A percentile compares a stretch with the other conserved stretches of the same genome.
These are phyloP conservation scores for Phalera bucephala DNA, from an alignment of 2,888 invertebrate species.

Conservation along the genomic window DNA sequence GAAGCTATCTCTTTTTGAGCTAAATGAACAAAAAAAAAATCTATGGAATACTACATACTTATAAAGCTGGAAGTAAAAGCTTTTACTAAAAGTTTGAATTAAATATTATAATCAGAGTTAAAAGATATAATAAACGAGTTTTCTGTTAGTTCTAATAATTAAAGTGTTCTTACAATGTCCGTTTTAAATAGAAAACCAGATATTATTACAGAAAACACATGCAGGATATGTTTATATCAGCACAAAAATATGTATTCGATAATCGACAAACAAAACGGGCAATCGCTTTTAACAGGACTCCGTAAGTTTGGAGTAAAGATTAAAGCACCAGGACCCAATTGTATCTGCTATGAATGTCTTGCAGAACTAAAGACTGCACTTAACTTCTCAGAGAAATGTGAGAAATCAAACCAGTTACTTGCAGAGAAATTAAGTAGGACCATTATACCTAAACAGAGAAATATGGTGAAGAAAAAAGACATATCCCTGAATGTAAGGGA, in stretches of 20 bases:
- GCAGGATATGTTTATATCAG: constrained; percentile 52
- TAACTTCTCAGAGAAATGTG: constrained; percentile 51
- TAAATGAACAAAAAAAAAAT: too few relatives aligned
- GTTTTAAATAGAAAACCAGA: too few relatives aligned
- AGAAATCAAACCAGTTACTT: constrained; percentile 42
- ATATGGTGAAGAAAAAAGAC: neutral
- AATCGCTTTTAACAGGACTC: constrained; percentile 45
- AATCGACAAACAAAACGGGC: constrained; percentile 35
- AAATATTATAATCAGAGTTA: too few relatives aligned
- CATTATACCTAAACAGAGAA: neutral
- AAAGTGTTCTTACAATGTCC: too few relatives aligned
- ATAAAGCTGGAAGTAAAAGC: too few relatives aligned
- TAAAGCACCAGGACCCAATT: constrained; percentile 42
- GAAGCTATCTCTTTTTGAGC: too few relatives aligned
- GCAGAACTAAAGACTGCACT: constrained; percentile 49
- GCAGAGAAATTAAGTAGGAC: constrained; percentile 9
- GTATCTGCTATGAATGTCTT: constrained; percentile 52
- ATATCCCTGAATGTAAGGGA: constrained; percentile 2
- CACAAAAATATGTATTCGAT: constrained; percentile 23
- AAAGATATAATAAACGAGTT: too few relatives aligned
- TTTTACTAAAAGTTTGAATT: too few relatives aligned
- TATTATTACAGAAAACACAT: constrained; percentile 39
- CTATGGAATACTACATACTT: too few relatives aligned
- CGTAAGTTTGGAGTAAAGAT: constrained; percentile 42
- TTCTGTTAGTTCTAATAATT: too few relatives aligned